Evolutionary conservation across 2,888 invertebrate species (phyloP), one percentile per base, ranked within the genome.

Genomic region (Apantesis nais): DNA sequence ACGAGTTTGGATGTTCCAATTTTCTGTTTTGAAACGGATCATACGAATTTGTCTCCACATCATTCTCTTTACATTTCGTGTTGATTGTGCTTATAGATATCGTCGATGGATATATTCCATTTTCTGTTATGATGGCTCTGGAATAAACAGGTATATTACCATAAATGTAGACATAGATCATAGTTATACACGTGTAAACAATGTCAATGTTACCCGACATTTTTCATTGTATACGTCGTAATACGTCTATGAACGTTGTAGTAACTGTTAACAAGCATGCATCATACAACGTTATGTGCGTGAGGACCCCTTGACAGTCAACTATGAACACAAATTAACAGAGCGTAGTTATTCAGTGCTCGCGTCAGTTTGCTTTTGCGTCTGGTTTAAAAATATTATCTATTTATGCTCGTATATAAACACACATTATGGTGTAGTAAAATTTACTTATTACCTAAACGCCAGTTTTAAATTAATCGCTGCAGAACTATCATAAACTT

Each of bases 1-100:
- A 95, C 95, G 95, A 94, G 83, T 94, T 95, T 0, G 95, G 94
- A 82, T 95, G 92, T 80, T 94, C 92, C 72, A 94, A 78, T 83
- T 95, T 92, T 82, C 95, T 91, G 69, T 93, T 91, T 69, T 90
- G 82, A 73, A 95, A 94, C 0, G 95, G 95, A 66, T 95, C 93
- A 68, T 94, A 93, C 0, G 81, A 79, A 68, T 79, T 86, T 48
- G 86, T 87, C 76, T 94, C 93, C 64, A 88, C 69, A 55, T 92
- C 91, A 71, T 87, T 85, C 62, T 89, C 86, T 88, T 92, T 90
- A 89, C 92, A 86, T 92, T 96, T 86, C 81, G 95, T 89, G 81
- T 93, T 92, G 75, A 95, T 92, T 81, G 95, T 94, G 86, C 86
- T 90, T 75, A 94, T 93, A 8, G 94, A 92, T 82, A 92, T 90